Base-by-base conservation (phyloP, 2,113 vertebrate species). In the Rhinopithecus roxellana region DNA sequence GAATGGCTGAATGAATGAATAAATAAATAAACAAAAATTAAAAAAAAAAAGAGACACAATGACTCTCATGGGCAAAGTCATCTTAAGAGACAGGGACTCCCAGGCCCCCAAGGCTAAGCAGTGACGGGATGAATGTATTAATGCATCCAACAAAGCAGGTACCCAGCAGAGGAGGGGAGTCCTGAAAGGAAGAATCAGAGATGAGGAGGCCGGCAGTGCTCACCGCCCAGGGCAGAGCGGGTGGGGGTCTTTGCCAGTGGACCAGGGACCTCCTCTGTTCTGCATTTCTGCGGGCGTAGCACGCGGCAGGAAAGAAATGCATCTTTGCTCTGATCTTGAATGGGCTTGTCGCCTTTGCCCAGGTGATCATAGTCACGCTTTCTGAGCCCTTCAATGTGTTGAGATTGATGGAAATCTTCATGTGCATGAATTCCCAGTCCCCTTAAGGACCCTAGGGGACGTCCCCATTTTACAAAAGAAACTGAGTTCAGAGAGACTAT, bases 281-380 rank as follows among this genome's bases (percentile, higher is more conserved):
- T 86, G 45, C 6, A 11, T 11, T 17, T 67, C 52, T 57, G 10
- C 0, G 12, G 50, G 16, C 23, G 30, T 20, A 32, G 61, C 13
- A 0, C 7, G 1, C 0, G 69, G 61, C 0, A 5, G 78, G n/a
- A 45, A 61, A 22, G 57, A 50, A 43, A 67, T 0, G 2, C 3
- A 9, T 30, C 83, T 67, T 5, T 4, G 52, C 40, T 11, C 48
- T 8, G 8, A 22, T 30, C n/a, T 72, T n/a, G 32, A 83, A 30
- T 70, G 2, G 3, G 1, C 3, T n/a, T 52, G 8, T 50, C 13
- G 12, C 7, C 59, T 67, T n/a, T 35, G 4, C 25, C 38, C 7
- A 0, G 2, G 35, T 50, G 74, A 5, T 2, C 13, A 27, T 2
- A 55, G 8, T 6, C 4, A 12, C 0, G 6, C 40, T 55, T 20